Conservation (phyloP, 1,140 invertebrate species). For the Elysia chlorotica region DNA sequence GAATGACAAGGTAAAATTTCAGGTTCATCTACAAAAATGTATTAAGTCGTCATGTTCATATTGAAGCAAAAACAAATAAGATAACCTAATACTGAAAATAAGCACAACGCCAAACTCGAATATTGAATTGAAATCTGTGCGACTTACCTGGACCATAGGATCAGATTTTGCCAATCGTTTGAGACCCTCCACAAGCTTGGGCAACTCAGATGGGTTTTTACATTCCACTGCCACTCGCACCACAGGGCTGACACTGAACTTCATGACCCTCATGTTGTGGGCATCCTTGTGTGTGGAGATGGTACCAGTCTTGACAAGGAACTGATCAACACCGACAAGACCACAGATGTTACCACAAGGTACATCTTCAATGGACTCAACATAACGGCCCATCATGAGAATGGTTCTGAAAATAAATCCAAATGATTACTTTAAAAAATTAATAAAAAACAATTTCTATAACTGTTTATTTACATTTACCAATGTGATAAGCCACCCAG, state of each 20-base stretch:
- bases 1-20: too few species aligned
- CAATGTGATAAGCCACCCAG: background rate
- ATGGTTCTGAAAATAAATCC: constrained; percentile 77
- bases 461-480: too few species aligned
- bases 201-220: constrained; percentile 98
- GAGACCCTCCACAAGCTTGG: constrained; percentile 96
- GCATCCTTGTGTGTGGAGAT: constrained; percentile 99
- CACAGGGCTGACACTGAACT: constrained; percentile 98
- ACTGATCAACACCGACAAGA: constrained; percentile 99
- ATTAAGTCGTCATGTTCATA: too few species aligned
- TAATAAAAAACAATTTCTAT: too few species aligned
- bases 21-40: too few species aligned
- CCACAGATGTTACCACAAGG: constrained; percentile 99
- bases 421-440: too few species aligned
- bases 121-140: too few species aligned
- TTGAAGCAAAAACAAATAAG: too few species aligned
- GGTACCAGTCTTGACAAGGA: constrained; percentile 98
- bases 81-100: background rate
- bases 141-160: constrained; percentile 87
- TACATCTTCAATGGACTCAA: constrained; percentile 99
- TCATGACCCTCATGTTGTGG: constrained; percentile 91
- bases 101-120: constrained; percentile 6
- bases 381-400: constrained; percentile 99
- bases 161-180: constrained; percentile 99
- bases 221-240: constrained; percentile 99